A percentile compares a stretch with the other conserved stretches of the same genome.
Conservation (phyloP, 1,140 invertebrate species). For the Plutomurus gul region DNA sequence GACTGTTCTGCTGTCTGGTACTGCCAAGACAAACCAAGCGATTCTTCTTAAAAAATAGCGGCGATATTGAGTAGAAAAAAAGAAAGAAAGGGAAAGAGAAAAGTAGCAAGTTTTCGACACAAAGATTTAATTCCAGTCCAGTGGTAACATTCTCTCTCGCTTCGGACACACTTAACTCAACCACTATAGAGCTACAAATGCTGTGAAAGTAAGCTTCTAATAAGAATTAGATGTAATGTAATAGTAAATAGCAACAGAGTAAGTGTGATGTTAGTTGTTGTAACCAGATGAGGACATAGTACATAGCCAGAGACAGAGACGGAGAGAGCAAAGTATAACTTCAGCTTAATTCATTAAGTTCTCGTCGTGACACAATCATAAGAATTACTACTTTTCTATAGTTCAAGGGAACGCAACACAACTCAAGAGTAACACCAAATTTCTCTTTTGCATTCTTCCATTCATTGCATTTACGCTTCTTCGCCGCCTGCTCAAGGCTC, state of each 20-base stretch:
- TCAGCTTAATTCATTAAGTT: not conserved
- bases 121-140: too few species aligned
- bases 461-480: not conserved
- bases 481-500: not conserved
- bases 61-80: not conserved
- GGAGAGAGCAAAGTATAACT: too few species aligned
- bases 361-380: not conserved
- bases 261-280: too few species aligned
- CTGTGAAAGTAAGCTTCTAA: too few species aligned
- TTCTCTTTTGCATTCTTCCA: not conserved
- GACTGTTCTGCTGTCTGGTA: not conserved
- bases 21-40: too few species aligned
- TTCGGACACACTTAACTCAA: not conserved
- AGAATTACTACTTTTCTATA: not conserved
- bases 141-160: not conserved
- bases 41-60: not conserved
- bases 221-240: too few species aligned
- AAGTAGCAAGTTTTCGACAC: conserved; percentile 21
- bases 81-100: not conserved
- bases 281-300: too few species aligned
- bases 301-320: too few species aligned
- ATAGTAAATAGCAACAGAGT: too few species aligned
- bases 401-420: not conserved
- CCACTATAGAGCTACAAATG: not conserved
- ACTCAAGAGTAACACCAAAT: not conserved